Evolutionary conservation across 64 coral and sea anemone species (phyloP).

Genomic region (Acropora tenuis): DNA sequence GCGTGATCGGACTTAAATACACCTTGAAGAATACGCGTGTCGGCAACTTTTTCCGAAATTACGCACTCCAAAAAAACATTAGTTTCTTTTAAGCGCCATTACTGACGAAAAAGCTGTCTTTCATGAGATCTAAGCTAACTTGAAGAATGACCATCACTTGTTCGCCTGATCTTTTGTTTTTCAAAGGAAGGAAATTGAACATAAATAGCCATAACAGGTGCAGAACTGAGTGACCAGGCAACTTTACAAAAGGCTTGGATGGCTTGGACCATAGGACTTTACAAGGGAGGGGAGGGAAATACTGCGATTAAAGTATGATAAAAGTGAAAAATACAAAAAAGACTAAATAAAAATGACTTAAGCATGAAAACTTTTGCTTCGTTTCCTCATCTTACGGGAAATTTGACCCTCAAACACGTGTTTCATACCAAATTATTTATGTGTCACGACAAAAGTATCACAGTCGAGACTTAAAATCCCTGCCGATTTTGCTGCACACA

Average conservation of each 20-base stretch:
- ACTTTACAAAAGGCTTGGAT: background rate
- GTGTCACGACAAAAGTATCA: too few species aligned
- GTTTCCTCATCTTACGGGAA: too few species aligned
- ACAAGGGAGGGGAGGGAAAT: too few species aligned
- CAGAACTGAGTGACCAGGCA: constrained; percentile 58
- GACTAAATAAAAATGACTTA: too few species aligned
- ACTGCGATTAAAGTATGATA: too few species aligned
- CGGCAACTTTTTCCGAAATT: background rate
- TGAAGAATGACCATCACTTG: background rate
- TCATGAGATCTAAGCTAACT: background rate
- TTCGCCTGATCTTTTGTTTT: constrained; percentile 71
- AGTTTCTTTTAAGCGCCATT: constrained; percentile 6
- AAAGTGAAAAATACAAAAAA: too few species aligned
- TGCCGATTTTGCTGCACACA: too few species aligned
- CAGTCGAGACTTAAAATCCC: too few species aligned
- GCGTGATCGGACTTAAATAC: background rate
- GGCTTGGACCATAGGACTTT: too few species aligned
- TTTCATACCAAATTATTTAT: too few species aligned
- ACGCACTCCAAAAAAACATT: background rate
- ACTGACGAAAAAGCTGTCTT: background rate
- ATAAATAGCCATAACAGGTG: constrained; percentile 60
- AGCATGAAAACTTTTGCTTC: too few species aligned
- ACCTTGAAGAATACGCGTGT: background rate
- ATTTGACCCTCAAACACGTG: too few species aligned
- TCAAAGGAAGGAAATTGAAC: constrained; percentile 24